A percentile compares a stretch with the other conserved stretches of the same genome.
phyloP scores from a whole-genome alignment of 2,113 vertebrate genomes.

The Chunga burmeisteri region DNA sequence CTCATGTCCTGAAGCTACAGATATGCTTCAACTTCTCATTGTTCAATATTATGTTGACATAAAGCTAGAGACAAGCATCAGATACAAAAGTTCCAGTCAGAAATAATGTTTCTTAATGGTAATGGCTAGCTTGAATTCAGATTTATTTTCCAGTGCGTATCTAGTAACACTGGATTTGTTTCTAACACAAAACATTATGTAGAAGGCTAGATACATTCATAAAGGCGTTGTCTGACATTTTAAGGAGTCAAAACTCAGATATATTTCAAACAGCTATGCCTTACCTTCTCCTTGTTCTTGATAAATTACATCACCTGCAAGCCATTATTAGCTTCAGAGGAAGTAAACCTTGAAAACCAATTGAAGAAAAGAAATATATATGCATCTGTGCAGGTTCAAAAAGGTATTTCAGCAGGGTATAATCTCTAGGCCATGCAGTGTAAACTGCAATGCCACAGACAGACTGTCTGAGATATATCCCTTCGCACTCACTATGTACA shows the following conservation, averaged over 20 bases:
- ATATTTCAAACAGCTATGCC: not conserved
- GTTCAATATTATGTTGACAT: not conserved
- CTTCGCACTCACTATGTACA: not conserved
- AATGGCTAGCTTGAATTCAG: not conserved
- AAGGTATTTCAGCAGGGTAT: not conserved
- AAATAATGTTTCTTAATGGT: slow-evolving; percentile 1
- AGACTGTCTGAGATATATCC: not conserved
- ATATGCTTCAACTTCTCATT: not conserved
- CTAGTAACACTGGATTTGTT: not conserved
- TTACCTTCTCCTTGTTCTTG: slow-evolving; percentile 8
- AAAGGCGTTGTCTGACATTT: slow-evolving; percentile 14
- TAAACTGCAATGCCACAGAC: not conserved
- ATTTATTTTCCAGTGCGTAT: not conserved
- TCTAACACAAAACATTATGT: not conserved
- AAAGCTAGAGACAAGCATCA: not conserved
- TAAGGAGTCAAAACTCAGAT: slow-evolving; percentile 11
- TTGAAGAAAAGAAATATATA: not conserved
- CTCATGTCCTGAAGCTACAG: not conserved
- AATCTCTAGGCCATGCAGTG: not conserved
- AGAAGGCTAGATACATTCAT: slow-evolving; percentile 18
- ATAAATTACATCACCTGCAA: not conserved
- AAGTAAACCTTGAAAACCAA: slow-evolving; percentile 29
- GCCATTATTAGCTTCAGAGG: not conserved
- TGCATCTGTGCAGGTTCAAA: not conserved
- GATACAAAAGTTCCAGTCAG: not conserved